Evolutionary conservation across 2,888 invertebrate genomes (phyloP).

Genomic region (Pollenia amentaria): DNA sequence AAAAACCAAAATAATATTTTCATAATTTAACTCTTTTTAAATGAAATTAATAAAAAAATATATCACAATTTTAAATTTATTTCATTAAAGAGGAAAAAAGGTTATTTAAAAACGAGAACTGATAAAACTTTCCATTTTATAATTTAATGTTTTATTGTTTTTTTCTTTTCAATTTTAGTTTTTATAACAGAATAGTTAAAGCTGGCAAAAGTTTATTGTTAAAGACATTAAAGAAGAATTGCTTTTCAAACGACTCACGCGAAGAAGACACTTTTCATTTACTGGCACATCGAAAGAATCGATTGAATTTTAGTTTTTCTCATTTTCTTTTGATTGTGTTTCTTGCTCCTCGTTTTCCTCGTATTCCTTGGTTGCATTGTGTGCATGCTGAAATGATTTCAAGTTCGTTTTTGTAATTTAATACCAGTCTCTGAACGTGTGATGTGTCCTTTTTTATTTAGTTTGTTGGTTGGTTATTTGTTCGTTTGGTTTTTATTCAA

Average conservation of each 20-base stretch:
- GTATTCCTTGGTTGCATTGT: not conserved
- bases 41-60: too few relatives aligned
- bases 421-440: not conserved
- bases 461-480: not conserved
- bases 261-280: not conserved
- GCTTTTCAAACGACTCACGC: constrained; percentile 13
- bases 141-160: constrained; percentile 8
- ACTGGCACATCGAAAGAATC: constrained; percentile 10
- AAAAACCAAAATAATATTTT: too few relatives aligned
- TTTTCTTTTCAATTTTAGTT: too few relatives aligned
- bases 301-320: constrained; percentile 28
- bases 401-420: constrained; percentile 33
- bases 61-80: not conserved
- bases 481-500: not conserved
- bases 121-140: not conserved
- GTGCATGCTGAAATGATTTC: not conserved
- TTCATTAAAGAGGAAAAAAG: not conserved
- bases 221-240: constrained; percentile 4
- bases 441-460: not conserved
- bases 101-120: not conserved
- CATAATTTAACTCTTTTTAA: too few relatives aligned
- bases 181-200: not conserved
- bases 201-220: not conserved
- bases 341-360: not conserved
- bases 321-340: not conserved